Conservation (phyloP, 2,888 invertebrate species). For the Sinodicranocentrus sp. region DNA sequence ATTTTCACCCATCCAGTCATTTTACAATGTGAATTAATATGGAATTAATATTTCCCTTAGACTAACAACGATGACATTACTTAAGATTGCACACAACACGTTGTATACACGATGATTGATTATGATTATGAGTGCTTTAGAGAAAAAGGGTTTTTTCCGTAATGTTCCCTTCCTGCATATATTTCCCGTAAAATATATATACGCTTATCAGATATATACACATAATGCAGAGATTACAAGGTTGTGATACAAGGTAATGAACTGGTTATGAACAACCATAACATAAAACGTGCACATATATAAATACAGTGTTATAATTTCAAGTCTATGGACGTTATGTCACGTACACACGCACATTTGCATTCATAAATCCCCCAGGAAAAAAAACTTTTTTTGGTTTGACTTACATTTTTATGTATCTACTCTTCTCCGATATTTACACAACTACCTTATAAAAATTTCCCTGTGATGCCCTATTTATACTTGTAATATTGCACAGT, state of each 20-base stretch:
- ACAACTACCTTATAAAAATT: conserved; percentile 35
- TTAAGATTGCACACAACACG: conserved; percentile 29
- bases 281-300: not conserved
- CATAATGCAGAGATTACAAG: no score
- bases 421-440: conserved; percentile 34
- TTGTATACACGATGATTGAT: conserved; percentile 30
- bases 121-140: conserved; percentile 22
- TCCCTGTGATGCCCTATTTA: conserved; percentile 37
- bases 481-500: no score
- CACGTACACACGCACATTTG: conserved; percentile 52
- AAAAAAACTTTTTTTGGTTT: not conserved
- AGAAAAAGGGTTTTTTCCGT: not conserved
- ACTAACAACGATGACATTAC: not conserved
- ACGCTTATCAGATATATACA: no score
- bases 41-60: conserved; percentile 37
- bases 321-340: conserved; percentile 41
- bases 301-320: not conserved
- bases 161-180: conserved; percentile 28
- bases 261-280: no score
- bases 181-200: not conserved
- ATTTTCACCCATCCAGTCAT: no score
- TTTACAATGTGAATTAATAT: conserved; percentile 32
- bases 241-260: no score
- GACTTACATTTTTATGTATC: not conserved
- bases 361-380: conserved; percentile 11